Evolutionary conservation across 2,888 invertebrate genomes (phyloP).

Genomic region (Harpalus rubripes): DNA sequence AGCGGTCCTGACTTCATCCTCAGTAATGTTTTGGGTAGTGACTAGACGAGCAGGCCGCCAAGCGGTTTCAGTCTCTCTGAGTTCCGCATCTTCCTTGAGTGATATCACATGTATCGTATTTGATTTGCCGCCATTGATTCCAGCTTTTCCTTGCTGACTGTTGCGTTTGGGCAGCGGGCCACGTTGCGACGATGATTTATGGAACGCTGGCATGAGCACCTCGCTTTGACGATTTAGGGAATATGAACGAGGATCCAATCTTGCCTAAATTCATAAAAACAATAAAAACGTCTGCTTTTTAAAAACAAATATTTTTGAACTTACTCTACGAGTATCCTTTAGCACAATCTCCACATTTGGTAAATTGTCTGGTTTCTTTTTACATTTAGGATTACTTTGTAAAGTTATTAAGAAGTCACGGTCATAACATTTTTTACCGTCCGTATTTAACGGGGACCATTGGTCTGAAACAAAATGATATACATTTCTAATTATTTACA

Average conservation of each 20-base stretch:
- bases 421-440: conserved; percentile 90
- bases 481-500: background rate
- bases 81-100: conserved; percentile 88
- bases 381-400: conserved; percentile 86
- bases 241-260: conserved; percentile 56
- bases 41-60: conserved; percentile 89
- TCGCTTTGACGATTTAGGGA: conserved; percentile 57
- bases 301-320: no score
- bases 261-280: conserved; percentile 41
- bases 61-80: conserved; percentile 92
- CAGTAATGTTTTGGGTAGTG: conserved; percentile 64
- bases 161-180: conserved; percentile 74
- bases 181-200: conserved; percentile 75
- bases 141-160: conserved; percentile 78
- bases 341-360: conserved; percentile 83
- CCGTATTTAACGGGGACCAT: conserved; percentile 91
- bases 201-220: conserved; percentile 65
- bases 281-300: conserved; percentile 18
- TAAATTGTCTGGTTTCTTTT: conserved; percentile 85
- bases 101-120: conserved; percentile 85
- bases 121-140: conserved; percentile 77
- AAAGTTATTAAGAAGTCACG: conserved; percentile 88
- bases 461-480: conserved; percentile 80
- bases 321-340: conserved; percentile 75
- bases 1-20: conserved; percentile 78